Conservation (phyloP, 2,797 vertebrate genomes). For the Lagothrix lagotricha region DNA sequence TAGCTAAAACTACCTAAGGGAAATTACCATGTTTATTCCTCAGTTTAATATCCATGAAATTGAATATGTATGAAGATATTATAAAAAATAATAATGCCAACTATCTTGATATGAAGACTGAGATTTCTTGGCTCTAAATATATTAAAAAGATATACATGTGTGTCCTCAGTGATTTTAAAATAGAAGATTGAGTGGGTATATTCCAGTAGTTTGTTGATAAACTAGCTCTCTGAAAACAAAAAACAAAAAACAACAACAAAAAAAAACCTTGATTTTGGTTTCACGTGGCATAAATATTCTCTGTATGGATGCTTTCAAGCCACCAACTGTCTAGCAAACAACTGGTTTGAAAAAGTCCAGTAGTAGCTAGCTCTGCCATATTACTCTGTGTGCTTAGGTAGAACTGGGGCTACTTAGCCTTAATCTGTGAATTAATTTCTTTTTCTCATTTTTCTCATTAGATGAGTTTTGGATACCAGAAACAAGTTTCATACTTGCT, state of each 20-base stretch:
- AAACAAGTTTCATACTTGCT: constrained; percentile 42
- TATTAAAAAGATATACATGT: neutral
- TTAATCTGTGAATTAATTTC: constrained; percentile 5
- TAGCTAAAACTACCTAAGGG: neutral
- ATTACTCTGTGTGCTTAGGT: neutral
- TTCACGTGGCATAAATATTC: neutral
- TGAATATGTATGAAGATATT: neutral
- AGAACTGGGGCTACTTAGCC: neutral
- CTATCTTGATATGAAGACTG: neutral
- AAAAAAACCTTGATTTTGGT: neutral
- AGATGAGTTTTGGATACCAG: constrained; percentile 65
- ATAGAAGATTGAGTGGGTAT: neutral
- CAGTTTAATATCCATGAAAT: neutral
- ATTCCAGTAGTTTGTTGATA: neutral
- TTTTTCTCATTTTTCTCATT: constrained; percentile 63
- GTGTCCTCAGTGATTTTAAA: neutral
- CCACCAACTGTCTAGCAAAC: neutral
- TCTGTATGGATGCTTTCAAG: neutral
- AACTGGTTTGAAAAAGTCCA: neutral
- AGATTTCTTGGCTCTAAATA: constrained; percentile 20
- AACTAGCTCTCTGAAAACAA: neutral
- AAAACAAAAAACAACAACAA: neutral
- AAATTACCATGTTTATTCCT: neutral
- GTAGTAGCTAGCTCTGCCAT: neutral
- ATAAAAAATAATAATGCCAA: neutral